Evolutionary conservation across 2,888 invertebrate species (phyloP).

Genomic region (Drosophila niveifrons): DNA sequence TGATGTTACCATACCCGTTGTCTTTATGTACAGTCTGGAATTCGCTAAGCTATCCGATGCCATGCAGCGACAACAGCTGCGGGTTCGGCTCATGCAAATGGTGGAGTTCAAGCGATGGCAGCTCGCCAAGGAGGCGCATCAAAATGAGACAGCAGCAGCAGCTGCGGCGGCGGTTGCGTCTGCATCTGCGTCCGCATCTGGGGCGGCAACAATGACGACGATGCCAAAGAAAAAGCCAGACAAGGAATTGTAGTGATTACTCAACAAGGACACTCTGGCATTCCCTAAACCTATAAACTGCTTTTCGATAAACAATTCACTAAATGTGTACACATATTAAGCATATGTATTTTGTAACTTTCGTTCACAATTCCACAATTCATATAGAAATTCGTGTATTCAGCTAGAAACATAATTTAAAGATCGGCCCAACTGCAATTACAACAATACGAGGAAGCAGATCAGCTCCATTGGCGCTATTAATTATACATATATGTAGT

Average conservation of each 20-base stretch:
- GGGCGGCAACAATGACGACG: slow-evolving; percentile 10
- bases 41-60: slow-evolving; percentile 89
- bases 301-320: slow-evolving; percentile 53
- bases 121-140: slow-evolving; percentile 70
- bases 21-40: slow-evolving; percentile 94
- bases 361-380: slow-evolving; percentile 18
- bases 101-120: slow-evolving; percentile 84
- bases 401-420: slow-evolving; percentile 42
- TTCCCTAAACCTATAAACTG: slow-evolving; percentile 39
- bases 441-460: slow-evolving; percentile 3
- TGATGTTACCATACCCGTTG: slow-evolving; percentile 95
- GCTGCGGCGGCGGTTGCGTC: slow-evolving; percentile 36
- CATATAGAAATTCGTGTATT: slow-evolving; percentile 49
- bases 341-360: slow-evolving; percentile 27
- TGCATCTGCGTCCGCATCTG: neutral
- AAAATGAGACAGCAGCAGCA: slow-evolving; percentile 62
- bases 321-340: slow-evolving; percentile 30
- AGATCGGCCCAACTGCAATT: slow-evolving; percentile 14
- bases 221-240: slow-evolving; percentile 69
- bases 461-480: slow-evolving; percentile 20
- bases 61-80: slow-evolving; percentile 86
- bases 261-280: slow-evolving; percentile 16
- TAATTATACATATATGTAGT: slow-evolving; percentile 13
- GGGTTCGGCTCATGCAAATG: slow-evolving; percentile 85
- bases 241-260: slow-evolving; percentile 75